A percentile compares a stretch with the other conserved stretches of the same genome.
Evolutionary conservation across 2,888 invertebrate genomes (phyloP).

Genomic region (Sesia bembeciformis): DNA sequence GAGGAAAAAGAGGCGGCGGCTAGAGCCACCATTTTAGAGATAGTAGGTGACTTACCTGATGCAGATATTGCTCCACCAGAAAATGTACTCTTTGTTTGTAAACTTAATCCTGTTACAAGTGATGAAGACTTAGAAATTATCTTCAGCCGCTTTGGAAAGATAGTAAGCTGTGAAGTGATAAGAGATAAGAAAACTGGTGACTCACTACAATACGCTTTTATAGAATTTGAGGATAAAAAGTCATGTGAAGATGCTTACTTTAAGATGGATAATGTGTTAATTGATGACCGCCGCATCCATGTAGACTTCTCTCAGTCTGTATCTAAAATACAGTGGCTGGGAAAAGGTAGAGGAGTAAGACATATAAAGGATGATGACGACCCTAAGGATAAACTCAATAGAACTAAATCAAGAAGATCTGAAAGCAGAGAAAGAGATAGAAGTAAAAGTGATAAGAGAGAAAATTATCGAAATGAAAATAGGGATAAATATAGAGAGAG

Average conservation of each 20-base stretch:
- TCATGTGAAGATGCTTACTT: constrained; percentile 98
- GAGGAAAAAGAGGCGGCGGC: constrained; percentile 96
- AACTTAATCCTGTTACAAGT: constrained; percentile 97
- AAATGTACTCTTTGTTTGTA: constrained; percentile 99
- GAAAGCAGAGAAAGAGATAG: constrained; percentile 9
- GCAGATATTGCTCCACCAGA: constrained; percentile 98
- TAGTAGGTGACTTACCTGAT: constrained; percentile 97
- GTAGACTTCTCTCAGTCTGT: constrained; percentile 99
- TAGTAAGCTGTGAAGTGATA: constrained; percentile 96
- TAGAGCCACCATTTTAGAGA: constrained; percentile 96
- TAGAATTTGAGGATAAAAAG: constrained; percentile 94
- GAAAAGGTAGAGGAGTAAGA: constrained; percentile 87
- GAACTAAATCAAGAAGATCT: constrained; percentile 4
- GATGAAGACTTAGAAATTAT: constrained; percentile 98
- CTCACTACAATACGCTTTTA: constrained; percentile 98
- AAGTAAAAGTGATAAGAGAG: constrained; percentile 1
- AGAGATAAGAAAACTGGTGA: constrained; percentile 93
- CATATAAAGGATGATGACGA: constrained; percentile 39
- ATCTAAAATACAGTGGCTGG: constrained; percentile 92
- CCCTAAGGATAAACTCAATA: constrained; percentile 5
- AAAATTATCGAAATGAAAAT: constrained; percentile 8
- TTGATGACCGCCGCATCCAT: constrained; percentile 98
- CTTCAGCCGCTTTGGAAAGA: constrained; percentile 96
- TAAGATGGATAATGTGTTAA: constrained; percentile 99
- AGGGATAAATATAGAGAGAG: constrained; percentile 12